phyloP scores from a whole-genome alignment of 2,888 invertebrate species.

The Coleophora flavipennella region DNA sequence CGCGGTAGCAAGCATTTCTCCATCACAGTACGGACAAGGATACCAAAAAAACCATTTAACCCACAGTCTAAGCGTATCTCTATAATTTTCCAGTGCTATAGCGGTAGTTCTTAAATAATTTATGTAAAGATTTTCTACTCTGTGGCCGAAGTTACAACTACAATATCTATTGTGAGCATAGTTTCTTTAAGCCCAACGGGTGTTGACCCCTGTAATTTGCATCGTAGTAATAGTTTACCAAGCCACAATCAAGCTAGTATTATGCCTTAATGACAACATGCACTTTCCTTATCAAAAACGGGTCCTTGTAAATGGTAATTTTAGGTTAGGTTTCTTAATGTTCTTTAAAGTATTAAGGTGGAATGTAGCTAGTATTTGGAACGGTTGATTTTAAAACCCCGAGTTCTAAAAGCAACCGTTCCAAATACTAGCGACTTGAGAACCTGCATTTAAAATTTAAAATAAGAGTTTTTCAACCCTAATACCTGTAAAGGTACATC shows the following conservation, averaged over 20 bases:
- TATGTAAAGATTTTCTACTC: neutral
- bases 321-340: slow-evolving; percentile 2
- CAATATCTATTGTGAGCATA: neutral
- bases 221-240: slow-evolving; percentile 23
- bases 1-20: slow-evolving; percentile 4
- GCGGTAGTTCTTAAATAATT: neutral
- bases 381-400: no score
- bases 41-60: neutral
- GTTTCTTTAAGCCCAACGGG: slow-evolving; percentile 12
- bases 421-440: no score
- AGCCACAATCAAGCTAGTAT: slow-evolving; percentile 14
- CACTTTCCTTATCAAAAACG: slow-evolving; percentile 12
- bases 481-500: no score
- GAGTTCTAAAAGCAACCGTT: no score
- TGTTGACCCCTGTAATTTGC: slow-evolving; percentile 18
- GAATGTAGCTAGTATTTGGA: no score
- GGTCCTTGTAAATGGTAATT: slow-evolving; percentile 7
- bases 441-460: no score
- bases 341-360: slow-evolving; percentile 1
- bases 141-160: neutral
- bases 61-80: neutral
- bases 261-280: slow-evolving; percentile 13
- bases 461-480: no score
- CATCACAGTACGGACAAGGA: neutral
- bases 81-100: neutral